Base-by-base conservation (phyloP, 2,888 invertebrate genomes). In the Gymnosoma rotundatum region DNA sequence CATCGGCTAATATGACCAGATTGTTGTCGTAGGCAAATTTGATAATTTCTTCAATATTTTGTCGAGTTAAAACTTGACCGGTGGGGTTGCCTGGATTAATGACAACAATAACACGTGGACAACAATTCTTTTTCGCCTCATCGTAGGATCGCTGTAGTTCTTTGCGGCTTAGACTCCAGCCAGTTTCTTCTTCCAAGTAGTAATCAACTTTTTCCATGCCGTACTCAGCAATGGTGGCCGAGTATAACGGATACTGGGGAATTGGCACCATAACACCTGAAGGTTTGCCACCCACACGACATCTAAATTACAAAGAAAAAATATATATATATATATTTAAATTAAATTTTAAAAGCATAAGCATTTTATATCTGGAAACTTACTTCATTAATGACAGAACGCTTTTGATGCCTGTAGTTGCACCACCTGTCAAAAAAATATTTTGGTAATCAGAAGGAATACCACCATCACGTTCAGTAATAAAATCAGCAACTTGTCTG, bases 81-180 rank as follows among this genome's bases (percentile, higher is more conserved):
- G 99, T 99, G 16, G 99, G 99, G 93, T 99, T 99, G 66, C 99
- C 99, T 0, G 99, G 99, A 93, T 99, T 99, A 90, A 99, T 99
- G 82, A 99, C 95, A 50, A 97, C 98, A 73, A 99, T 93, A 0
- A 96, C 98, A 61, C 98, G 94, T 0, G 98, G 97, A 83, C 94
- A 93, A 91, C 94, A 95, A 0, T 87, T 88, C 83, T 93, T 92
- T 86, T 93, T 93, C 0, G 95, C 95, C 88, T 96, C 97, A 0
- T 91, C 90, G 52, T 95, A 91, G 0, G 98, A 91, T 56, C 98
- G 94, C 91, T 98, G 95, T 87, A 99, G 92, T 93, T 99, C 99
- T 0, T 91, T 88, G 6, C 95, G 92, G 88, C 96, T 95, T 82
- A 99, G 93, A 0, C 95, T 95, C 99, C 99, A 99, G 87, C 95